Conservation (phyloP, 2,797 vertebrate species). For the Enteromius mattozi region DNA sequence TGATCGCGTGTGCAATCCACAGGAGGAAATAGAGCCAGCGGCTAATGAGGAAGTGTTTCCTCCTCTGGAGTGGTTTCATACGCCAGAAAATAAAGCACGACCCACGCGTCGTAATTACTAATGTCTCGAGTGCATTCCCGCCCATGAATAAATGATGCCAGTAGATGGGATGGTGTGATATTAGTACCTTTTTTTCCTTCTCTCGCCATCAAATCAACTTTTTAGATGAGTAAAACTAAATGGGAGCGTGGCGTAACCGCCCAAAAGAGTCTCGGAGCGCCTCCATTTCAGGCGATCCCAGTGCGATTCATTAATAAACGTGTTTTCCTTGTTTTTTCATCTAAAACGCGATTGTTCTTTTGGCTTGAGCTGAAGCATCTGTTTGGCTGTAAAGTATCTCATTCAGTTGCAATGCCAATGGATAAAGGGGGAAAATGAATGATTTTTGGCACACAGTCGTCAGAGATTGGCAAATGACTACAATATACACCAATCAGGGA, state of each 20-base stretch:
- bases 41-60: conserved; percentile 65
- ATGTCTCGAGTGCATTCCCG: conserved; percentile 61
- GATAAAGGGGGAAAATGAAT: conserved; percentile 36
- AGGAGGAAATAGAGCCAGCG: conserved; percentile 61
- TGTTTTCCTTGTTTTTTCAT: not conserved
- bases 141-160: conserved; percentile 64
- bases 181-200: conserved; percentile 17
- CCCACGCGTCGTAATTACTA: conserved; percentile 51
- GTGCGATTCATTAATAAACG: conserved; percentile 30
- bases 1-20: conserved; percentile 60
- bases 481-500: conserved; percentile 12
- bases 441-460: conserved; percentile 44
- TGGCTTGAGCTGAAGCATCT: not conserved
- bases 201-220: conserved; percentile 52
- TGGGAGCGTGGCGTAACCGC: not conserved
- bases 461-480: conserved; percentile 28
- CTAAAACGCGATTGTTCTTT: not conserved
- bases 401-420: conserved; percentile 41
- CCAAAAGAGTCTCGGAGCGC: conserved; percentile 4
- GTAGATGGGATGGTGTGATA: conserved; percentile 50
- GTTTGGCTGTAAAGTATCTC: not conserved
- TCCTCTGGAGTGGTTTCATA: conserved; percentile 59
- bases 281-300: conserved; percentile 19
- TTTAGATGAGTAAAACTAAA: conserved; percentile 56
- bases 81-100: conserved; percentile 61